These are phyloP conservation scores for Acanthosepion pharaonis DNA, from an alignment of 2,888 invertebrate species.

Conservation along the genomic window DNA sequence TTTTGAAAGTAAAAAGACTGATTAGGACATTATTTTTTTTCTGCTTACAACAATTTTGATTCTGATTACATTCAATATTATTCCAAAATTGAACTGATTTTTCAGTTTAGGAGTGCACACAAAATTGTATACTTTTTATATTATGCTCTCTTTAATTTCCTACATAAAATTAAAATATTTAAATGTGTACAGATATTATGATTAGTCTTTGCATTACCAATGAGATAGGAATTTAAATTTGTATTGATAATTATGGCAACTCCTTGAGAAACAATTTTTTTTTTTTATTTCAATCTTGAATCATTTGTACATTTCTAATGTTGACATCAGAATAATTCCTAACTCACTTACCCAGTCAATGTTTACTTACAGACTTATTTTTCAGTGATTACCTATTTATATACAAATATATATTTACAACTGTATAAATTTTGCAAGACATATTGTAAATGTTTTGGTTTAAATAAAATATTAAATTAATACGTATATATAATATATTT, in stretches of 20 bases:
- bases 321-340: slow-evolving; percentile 33
- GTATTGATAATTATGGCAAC: not conserved
- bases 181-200: not conserved
- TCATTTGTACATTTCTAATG: not conserved
- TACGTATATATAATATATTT: not conserved
- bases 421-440: not conserved
- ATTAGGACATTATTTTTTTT: not conserved
- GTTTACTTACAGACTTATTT: not conserved
- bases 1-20: not conserved
- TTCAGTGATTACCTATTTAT: not conserved
- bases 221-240: not conserved
- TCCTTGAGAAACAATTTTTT: not conserved
- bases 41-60: not conserved
- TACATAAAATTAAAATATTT: not conserved
- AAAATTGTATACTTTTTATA: not conserved
- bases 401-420: not conserved
- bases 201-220: not conserved
- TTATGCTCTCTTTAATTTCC: not conserved
- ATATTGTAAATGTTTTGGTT: not conserved
- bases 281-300: not conserved
- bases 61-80: not conserved
- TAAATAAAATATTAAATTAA: not conserved
- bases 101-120: not conserved
- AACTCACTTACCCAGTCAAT: slow-evolving; percentile 11
- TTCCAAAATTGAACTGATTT: not conserved